These are phyloP conservation scores for Oxytorus armatus DNA, from an alignment of 2,888 invertebrate species.

Conservation along the genomic window DNA sequence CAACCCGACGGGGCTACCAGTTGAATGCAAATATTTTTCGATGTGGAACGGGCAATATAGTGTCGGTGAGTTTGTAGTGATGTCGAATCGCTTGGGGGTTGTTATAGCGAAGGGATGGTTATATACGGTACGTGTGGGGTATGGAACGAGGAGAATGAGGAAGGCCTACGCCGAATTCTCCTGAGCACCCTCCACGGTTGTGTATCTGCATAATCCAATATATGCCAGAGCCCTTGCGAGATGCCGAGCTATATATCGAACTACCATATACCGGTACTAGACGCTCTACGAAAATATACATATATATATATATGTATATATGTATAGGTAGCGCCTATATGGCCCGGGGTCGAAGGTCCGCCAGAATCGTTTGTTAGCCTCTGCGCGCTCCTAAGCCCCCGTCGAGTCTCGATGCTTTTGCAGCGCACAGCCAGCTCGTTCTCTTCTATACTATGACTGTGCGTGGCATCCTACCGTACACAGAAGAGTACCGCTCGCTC, in stretches of 20 bases:
- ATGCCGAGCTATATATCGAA: constrained; percentile 57
- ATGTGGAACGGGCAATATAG: constrained; percentile 57
- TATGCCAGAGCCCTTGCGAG: constrained; percentile 72
- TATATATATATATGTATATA: constrained; percentile 10
- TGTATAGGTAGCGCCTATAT: constrained; percentile 14
- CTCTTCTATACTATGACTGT: constrained; percentile 25
- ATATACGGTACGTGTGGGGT: constrained; percentile 45
- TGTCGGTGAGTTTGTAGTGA: constrained; percentile 39
- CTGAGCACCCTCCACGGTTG: constrained; percentile 70
- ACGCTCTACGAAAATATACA: constrained; percentile 26
- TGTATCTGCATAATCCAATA: constrained; percentile 81
- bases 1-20: constrained; percentile 71
- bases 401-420: constrained; percentile 59
- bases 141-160: constrained; percentile 26
- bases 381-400: constrained; percentile 62
- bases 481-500: constrained; percentile 28
- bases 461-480: constrained; percentile 49
- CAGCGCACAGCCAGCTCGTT: constrained; percentile 22
- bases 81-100: constrained; percentile 44
- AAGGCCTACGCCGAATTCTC: constrained; percentile 69
- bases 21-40: constrained; percentile 79
- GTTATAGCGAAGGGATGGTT: constrained; percentile 57
- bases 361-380: constrained; percentile 78
- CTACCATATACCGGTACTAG: constrained; percentile 35
- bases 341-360: constrained; percentile 73